phyloP scores from a whole-genome alignment of 2,113 vertebrate species.

The Alligator sinensis region DNA sequence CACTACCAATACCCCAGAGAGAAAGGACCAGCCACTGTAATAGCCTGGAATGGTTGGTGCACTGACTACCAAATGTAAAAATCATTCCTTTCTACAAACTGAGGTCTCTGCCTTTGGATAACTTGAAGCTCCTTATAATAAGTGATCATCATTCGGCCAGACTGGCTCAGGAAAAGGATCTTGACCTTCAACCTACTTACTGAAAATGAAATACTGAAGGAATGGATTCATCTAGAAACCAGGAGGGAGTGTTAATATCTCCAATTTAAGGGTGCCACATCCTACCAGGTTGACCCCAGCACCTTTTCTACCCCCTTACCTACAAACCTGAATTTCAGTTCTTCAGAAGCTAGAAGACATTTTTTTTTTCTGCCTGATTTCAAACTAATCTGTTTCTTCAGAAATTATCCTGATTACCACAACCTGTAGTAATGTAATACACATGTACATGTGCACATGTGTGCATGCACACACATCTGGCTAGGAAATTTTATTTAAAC shows the following conservation, averaged over 20 bases:
- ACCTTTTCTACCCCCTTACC: neutral
- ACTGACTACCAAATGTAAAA: neutral
- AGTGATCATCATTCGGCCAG: neutral
- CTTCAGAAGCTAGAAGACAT: neutral
- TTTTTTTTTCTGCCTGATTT: neutral
- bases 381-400: no score
- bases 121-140: rapidly evolving
- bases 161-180: neutral
- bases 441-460: neutral
- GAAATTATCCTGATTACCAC: no score
- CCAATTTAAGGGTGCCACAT: neutral
- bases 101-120: neutral
- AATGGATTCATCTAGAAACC: neutral
- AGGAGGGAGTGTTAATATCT: neutral
- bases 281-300: neutral
- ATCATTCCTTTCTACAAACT: neutral
- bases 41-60: no score
- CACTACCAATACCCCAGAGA: no score
- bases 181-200: neutral
- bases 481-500: neutral
- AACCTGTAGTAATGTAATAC: no score
- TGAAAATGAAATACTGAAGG: neutral
- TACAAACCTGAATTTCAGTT: neutral
- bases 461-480: rapidly evolving
- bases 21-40: no score